Conservation (phyloP, 2,113 vertebrate genomes). For the Jaculus jaculus region DNA sequence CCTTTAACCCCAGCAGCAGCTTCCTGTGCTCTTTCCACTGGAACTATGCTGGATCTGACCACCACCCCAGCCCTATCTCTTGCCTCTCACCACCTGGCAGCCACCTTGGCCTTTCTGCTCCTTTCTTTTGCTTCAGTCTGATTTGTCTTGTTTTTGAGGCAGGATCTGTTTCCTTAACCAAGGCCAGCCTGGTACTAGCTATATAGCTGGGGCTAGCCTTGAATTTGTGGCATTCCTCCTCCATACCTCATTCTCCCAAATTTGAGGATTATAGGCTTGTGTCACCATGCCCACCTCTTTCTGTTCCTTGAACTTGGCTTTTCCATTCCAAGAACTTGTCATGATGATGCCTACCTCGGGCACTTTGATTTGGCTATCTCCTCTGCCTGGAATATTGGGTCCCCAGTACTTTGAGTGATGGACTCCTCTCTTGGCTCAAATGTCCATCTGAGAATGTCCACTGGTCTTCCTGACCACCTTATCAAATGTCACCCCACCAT, state of each 20-base stretch:
- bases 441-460: not conserved
- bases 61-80: not conserved
- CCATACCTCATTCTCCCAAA: too few relatives aligned
- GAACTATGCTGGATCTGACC: not conserved
- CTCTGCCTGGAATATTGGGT: not conserved
- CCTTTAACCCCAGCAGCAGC: not conserved
- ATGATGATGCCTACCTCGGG: not conserved
- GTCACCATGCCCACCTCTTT: too few relatives aligned
- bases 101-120: not conserved
- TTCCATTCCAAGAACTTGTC: not conserved
- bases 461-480: not conserved
- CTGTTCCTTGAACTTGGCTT: too few relatives aligned
- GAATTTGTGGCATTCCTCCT: too few relatives aligned
- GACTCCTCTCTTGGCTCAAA: not conserved
- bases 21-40: not conserved
- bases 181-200: too few relatives aligned
- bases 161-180: too few relatives aligned
- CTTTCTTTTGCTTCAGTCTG: not conserved
- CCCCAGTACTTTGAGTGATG: not conserved
- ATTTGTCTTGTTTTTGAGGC: too few relatives aligned
- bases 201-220: too few relatives aligned
- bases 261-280: too few relatives aligned
- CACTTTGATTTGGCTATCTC: not conserved
- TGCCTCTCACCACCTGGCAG: not conserved
- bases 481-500: not conserved